Percentiles rank a stretch among this genome's conserved stretches.
These are phyloP conservation scores for Caretta caretta DNA, from an alignment of 2,113 vertebrate species.

Conservation along the genomic window DNA sequence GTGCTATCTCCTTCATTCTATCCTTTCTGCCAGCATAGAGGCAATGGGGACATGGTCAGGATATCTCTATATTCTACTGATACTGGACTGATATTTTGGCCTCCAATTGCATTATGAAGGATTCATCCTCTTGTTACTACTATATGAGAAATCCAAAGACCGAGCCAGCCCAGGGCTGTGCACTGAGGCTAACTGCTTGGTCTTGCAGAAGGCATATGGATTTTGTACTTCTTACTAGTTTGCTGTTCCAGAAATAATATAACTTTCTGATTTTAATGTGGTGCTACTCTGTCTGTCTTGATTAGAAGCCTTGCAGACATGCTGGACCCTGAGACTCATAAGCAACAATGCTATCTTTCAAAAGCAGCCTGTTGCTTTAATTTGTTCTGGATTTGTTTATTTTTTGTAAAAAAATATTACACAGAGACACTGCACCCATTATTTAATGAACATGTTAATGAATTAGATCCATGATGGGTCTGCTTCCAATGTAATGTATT, in stretches of 20 bases:
- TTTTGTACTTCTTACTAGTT: neutral
- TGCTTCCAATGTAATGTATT: neutral
- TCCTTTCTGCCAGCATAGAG: neutral
- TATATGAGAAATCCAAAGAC: neutral
- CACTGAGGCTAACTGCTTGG: neutral
- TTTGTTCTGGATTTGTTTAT: neutral
- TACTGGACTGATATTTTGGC: fast-evolving
- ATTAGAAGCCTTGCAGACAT: neutral
- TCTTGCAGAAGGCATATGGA: neutral
- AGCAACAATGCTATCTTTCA: neutral
- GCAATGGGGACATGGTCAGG: neutral
- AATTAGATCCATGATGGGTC: neutral
- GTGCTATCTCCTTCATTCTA: neutral
- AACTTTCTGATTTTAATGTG: neutral
- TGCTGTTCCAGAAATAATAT: neutral
- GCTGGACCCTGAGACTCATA: neutral
- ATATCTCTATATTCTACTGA: too few relatives aligned
- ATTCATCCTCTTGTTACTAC: fast-evolving
- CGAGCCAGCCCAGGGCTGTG: neutral
- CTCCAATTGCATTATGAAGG: neutral
- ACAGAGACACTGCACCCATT: neutral
- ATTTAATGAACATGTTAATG: neutral
- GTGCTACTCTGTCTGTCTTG: neutral
- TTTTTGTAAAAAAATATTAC: neutral
- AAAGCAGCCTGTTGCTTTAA: neutral